These are phyloP conservation scores for Sipha flava DNA, from an alignment of 1,140 invertebrate species.

Conservation along the genomic window DNA sequence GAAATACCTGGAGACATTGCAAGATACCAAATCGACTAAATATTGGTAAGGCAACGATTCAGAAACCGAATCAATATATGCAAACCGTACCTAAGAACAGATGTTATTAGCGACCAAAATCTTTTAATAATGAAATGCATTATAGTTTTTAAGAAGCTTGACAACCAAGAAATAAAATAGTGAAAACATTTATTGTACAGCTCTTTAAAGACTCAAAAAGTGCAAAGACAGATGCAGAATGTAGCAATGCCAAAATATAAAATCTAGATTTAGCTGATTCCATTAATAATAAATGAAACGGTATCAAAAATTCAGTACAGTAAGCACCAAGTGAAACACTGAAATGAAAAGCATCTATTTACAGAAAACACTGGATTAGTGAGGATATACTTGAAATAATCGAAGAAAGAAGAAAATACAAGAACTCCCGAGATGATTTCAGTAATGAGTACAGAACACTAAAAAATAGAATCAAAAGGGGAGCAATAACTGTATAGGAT, in stretches of 20 bases:
- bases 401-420: neutral
- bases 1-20: neutral
- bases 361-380: too few species aligned
- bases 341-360: too few species aligned
- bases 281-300: too few species aligned
- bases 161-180: too few species aligned
- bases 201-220: too few species aligned
- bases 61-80: neutral
- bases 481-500: neutral
- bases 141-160: too few species aligned
- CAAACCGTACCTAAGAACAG: neutral
- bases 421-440: neutral
- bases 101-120: neutral
- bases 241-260: too few species aligned
- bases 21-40: slow-evolving; percentile 27
- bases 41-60: slow-evolving; percentile 5
- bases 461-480: neutral
- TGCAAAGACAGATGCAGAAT: too few species aligned
- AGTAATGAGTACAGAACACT: neutral
- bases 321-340: too few species aligned
- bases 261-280: too few species aligned
- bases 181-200: too few species aligned
- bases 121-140: neutral
- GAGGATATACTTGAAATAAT: neutral
- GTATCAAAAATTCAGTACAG: too few species aligned